phyloP scores from a whole-genome alignment of 1,140 invertebrate genomes.

The Diorhabda carinulata region DNA sequence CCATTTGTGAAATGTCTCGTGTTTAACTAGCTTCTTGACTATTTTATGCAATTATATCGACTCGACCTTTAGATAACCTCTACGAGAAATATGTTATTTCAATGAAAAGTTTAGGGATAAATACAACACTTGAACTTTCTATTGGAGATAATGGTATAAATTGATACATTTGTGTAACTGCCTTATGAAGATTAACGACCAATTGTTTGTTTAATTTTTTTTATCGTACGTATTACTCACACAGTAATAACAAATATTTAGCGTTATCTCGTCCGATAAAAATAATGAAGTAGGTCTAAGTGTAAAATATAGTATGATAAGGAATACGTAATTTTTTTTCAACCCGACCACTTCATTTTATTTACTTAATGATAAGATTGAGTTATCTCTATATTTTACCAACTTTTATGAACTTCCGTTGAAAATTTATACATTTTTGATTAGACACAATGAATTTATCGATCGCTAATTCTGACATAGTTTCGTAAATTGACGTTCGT shows the following conservation, averaged over 20 bases:
- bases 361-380: not conserved
- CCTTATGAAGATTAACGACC: not conserved
- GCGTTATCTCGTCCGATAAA: not conserved
- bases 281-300: not conserved
- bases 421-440: too few species aligned
- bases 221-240: not conserved
- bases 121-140: conserved; percentile 1
- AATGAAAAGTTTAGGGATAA: not conserved
- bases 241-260: not conserved
- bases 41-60: not conserved
- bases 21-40: not conserved
- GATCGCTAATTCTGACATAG: too few species aligned
- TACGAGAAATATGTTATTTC: not conserved
- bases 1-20: too few species aligned
- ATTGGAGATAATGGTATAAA: not conserved
- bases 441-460: too few species aligned
- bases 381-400: too few species aligned
- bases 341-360: not conserved
- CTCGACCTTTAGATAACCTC: not conserved
- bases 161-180: conserved; percentile 2
- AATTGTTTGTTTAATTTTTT: not conserved
- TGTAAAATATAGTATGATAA: not conserved
- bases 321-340: not conserved
- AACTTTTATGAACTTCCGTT: too few species aligned
- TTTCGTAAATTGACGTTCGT: too few species aligned